A percentile compares a stretch with the other conserved stretches of the same genome.
Conservation (phyloP, 2,797 vertebrate species). For the Loris lydekkerianus region DNA sequence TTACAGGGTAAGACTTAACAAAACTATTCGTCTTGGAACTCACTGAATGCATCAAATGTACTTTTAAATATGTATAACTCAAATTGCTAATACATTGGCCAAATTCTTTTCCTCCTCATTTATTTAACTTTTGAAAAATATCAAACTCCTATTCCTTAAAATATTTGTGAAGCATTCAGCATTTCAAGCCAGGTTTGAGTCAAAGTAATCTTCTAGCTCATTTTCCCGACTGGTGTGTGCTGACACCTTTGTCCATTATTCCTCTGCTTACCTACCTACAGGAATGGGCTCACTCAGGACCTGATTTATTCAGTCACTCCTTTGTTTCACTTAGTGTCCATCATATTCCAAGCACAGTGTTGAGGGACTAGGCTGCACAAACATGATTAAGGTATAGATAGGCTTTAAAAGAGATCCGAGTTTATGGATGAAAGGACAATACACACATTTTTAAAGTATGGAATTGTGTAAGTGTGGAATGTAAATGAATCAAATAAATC, state of each 20-base stretch:
- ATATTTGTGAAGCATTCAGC: not conserved
- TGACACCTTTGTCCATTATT: not conserved
- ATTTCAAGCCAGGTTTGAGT: not conserved
- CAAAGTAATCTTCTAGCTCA: not conserved
- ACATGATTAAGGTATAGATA: not conserved
- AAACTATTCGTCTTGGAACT: too few relatives aligned
- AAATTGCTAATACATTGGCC: too few relatives aligned
- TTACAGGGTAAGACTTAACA: too few relatives aligned
- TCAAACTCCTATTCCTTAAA: not conserved
- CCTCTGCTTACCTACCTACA: not conserved
- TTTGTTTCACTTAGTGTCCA: not conserved
- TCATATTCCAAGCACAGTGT: not conserved
- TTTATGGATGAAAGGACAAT: not conserved
- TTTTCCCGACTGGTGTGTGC: not conserved
- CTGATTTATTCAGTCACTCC: not conserved
- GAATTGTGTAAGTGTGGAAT: not conserved
- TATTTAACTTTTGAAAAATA: slow-evolving; percentile 19
- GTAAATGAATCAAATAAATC: not conserved
- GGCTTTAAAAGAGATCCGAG: not conserved
- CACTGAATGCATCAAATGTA: too few relatives aligned
- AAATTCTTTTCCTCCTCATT: not conserved
- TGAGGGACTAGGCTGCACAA: not conserved
- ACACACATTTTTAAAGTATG: not conserved
- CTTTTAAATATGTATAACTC: too few relatives aligned
- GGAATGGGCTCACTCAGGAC: not conserved